Base-by-base conservation (phyloP, 2,888 invertebrate genomes). In the Geotrupes spiniger region DNA sequence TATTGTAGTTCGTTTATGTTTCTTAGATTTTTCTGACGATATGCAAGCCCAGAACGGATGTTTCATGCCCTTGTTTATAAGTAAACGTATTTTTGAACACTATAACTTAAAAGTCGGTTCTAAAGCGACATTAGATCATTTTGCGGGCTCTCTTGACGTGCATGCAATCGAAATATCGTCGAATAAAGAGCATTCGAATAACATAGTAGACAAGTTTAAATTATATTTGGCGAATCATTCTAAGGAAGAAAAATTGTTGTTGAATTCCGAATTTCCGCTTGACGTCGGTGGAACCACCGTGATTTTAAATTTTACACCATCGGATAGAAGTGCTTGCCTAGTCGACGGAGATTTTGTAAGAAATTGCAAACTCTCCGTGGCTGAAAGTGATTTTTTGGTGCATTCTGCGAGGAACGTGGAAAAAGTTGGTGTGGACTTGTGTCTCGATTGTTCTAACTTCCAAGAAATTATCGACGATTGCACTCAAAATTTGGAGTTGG, bases 31-130 rank as follows among this genome's bases (percentile, higher is more conserved):
- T 28, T 28, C 9, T 38, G 16, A 43, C 4, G 21, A 37, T 38
- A 27, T 27, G 17, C 21, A 21, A 29, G 21, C 31, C 5, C 27
- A 29, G 11, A 39, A 27, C 27, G 9, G 16, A 12, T 43, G 40
- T 46, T 45, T 39, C 39, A 27, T 42, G 62, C 74, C 74, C 53
- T 70, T 81, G 15, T 78, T 80, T 46, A 73, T 83, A 49, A 76
- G 80, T 38, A 73, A 77, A 46, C 71, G 76, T 29, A 67, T 85
- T 42, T 78, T 79, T 61, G 63, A 73, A 10, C 76, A 78, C 52
- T 72, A 84, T 36, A 75, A 75, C 54, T 61, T 82, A 49, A 75
- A 77, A 29, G 72, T 76, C 50, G 84, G 85, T 6, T 72, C 74
- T 37, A 81, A 78, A 70, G 71, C 83, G 3, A 70, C 76, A 27